phyloP scores from a whole-genome alignment of 1,140 invertebrate genomes.

The Planococcus citri region DNA sequence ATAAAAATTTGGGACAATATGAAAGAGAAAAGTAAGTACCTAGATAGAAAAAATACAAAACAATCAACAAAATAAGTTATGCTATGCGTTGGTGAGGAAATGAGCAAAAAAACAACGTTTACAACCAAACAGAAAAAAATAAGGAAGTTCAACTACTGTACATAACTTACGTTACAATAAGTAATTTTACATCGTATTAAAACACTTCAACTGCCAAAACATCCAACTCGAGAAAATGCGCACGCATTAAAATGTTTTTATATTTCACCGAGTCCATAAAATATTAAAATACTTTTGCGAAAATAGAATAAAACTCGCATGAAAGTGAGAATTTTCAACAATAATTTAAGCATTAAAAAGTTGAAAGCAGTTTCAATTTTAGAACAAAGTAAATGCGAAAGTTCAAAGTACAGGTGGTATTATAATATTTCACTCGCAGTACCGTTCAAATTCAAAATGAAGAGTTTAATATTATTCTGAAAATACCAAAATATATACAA shows the following conservation, averaged over 20 bases:
- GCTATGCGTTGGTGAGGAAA: too few relatives aligned
- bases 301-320: background rate
- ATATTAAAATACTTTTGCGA: constrained; percentile 3
- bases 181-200: too few relatives aligned
- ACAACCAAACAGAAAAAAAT: too few relatives aligned
- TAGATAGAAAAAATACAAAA: too few relatives aligned
- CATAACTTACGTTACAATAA: too few relatives aligned
- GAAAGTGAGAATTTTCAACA: background rate
- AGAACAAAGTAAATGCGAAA: background rate
- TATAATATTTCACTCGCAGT: background rate
- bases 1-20: too few relatives aligned
- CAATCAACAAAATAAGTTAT: too few relatives aligned
- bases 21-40: too few relatives aligned
- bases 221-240: background rate
- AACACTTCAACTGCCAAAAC: too few relatives aligned
- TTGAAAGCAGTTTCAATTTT: background rate
- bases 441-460: background rate
- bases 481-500: background rate
- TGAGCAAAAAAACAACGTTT: too few relatives aligned
- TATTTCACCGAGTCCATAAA: background rate
- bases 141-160: too few relatives aligned
- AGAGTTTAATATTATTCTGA: background rate
- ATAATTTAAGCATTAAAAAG: background rate
- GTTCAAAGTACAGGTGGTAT: background rate
- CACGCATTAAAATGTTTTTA: background rate